Evolutionary conservation across 2,113 vertebrate genomes (phyloP), one percentile per base, ranked within the genome.

Genomic region (Pampusana beccarii): DNA sequence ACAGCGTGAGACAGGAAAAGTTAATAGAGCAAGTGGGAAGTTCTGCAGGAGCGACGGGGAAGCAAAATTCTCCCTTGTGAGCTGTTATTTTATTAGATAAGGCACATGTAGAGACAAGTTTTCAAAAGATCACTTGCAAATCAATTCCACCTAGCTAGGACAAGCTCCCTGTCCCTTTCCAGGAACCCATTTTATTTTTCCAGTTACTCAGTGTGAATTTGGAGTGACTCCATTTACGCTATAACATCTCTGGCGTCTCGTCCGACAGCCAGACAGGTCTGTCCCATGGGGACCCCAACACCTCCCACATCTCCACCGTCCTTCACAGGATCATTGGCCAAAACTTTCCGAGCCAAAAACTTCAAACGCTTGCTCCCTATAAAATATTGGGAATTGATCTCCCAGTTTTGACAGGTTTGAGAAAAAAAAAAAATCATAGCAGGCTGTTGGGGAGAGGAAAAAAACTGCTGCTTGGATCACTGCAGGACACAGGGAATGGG

Each of bases 51-150:
- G 58, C 0, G 0, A 42, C 2, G 65, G 36, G n/a, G 60, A 66
- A 83, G 56, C 7, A 10, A 57, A 64, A 40, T 57, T 84, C 91
- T 96, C 72, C 70, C 95, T 78, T 20, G 0, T 28, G 36, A 82
- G 50, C 77, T 14, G 5, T n/a, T 71, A 42, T 64, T 82, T 89
- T 17, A 40, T 88, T 81, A 92, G 80, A 79, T 97, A 97, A 97
- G 96, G 96, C 96, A 97, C 96, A 16, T 94, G 57, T 86, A 84
- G 80, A 96, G 95, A 88, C 78, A 33, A 44, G 34, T 53, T 91
- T 88, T 67, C 92, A 72, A 75, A 93, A 94, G 92, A 93, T 54
- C 93, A 94, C 86, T 92, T 93, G 95, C 90, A 93, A 74, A 89
- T 80, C 88, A 77, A 48, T 74, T 78, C 90, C 74, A 85, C 71